Conservation (phyloP, 2,113 vertebrate species). For the Ameiurus melas region DNA sequence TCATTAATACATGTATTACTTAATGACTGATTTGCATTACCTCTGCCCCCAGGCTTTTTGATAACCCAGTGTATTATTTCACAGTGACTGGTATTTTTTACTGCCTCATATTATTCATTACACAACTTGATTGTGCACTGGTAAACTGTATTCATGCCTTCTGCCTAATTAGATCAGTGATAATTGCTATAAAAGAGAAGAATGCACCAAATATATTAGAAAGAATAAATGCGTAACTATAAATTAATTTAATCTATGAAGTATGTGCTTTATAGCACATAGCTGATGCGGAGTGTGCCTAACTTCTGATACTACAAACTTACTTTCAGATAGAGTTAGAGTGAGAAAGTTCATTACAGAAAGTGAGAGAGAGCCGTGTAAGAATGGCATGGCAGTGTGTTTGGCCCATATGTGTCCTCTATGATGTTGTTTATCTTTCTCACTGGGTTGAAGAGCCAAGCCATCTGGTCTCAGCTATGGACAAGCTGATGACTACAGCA, state of each 20-base stretch:
- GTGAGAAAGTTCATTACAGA: not conserved
- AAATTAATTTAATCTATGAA: not conserved
- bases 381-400: slow-evolving; percentile 25
- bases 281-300: not conserved
- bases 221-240: not conserved
- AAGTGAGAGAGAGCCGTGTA: not conserved
- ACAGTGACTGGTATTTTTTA: not conserved
- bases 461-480: slow-evolving; percentile 53
- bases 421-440: slow-evolving; percentile 50
- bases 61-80: not conserved
- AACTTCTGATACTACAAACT: not conserved
- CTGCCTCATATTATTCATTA: not conserved
- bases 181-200: not conserved
- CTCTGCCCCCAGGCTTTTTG: not conserved
- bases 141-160: not conserved
- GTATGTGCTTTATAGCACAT: not conserved
- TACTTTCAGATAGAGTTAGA: not conserved
- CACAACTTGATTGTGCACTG: not conserved
- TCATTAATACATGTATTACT: not conserved
- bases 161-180: not conserved
- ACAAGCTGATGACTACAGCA: slow-evolving; percentile 49
- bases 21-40: not conserved
- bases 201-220: not conserved
- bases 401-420: slow-evolving; percentile 48
- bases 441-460: slow-evolving; percentile 45